These are phyloP conservation scores for Gavialis gangeticus DNA, from an alignment of 2,113 vertebrate genomes.

Conservation along the genomic window DNA sequence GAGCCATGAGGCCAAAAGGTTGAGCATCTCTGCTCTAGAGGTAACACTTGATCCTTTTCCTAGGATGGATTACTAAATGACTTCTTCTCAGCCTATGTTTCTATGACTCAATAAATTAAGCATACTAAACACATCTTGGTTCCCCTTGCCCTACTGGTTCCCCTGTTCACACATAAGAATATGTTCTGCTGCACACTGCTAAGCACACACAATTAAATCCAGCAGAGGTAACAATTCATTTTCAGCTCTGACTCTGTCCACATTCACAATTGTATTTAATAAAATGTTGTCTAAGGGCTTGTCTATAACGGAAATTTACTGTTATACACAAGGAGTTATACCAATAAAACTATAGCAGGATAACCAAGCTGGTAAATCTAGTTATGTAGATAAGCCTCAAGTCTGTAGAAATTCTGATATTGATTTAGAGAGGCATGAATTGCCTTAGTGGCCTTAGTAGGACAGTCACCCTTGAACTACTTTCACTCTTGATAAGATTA, in stretches of 20 bases:
- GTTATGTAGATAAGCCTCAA: not conserved
- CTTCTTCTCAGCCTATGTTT: no score
- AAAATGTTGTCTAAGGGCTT: not conserved
- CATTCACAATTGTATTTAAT: no score
- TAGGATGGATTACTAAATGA: no score
- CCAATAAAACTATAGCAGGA: fast-evolving
- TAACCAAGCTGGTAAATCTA: not conserved
- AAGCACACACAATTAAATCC: not conserved
- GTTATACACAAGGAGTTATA: not conserved
- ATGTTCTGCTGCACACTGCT: not conserved
- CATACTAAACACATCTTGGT: not conserved
- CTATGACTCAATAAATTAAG: not conserved
- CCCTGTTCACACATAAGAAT: not conserved
- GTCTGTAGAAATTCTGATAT: not conserved
- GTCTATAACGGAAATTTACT: not conserved
- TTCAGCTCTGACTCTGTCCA: no score
- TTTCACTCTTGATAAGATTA: not conserved
- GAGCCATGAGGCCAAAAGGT: no score
- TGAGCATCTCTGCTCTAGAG: no score
- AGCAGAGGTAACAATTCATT: not conserved
- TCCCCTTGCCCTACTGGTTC: not conserved
- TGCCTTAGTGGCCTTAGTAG: not conserved
- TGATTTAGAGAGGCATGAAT: not conserved
- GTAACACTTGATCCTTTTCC: no score
- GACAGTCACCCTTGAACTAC: not conserved